A percentile compares a stretch with the other conserved stretches of the same genome.
Evolutionary conservation across 1,140 invertebrate genomes (phyloP).

Genomic region (Aphaenogaster rudis): DNA sequence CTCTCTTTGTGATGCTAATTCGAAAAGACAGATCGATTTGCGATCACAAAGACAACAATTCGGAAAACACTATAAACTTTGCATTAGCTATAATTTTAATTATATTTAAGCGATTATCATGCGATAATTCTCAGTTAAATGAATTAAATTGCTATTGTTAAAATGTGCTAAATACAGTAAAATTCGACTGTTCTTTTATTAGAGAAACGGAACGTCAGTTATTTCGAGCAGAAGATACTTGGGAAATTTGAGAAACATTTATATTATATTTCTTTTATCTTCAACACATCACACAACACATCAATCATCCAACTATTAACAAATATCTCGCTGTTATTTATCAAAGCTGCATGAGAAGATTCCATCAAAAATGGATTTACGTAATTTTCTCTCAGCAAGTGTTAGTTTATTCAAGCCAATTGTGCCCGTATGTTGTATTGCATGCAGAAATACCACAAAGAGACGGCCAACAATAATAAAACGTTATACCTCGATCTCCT

Average conservation of each 20-base stretch:
- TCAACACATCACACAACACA: background rate
- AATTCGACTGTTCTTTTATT: background rate
- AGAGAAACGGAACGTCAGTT: background rate
- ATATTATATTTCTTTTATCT: background rate
- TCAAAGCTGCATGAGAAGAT: background rate
- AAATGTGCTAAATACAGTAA: background rate
- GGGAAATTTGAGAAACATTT: background rate
- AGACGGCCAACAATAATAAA: slow-evolving; percentile 25
- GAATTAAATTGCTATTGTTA: background rate
- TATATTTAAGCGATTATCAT: background rate
- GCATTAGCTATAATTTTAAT: background rate
- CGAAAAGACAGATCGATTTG: background rate
- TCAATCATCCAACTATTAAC: background rate
- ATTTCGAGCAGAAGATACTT: background rate
- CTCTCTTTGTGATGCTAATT: background rate
- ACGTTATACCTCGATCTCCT: background rate
- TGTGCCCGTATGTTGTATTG: background rate
- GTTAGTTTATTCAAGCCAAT: slow-evolving; percentile 35
- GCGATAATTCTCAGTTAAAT: background rate
- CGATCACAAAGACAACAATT: background rate
- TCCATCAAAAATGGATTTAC: slow-evolving; percentile 3
- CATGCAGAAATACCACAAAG: slow-evolving; percentile 34
- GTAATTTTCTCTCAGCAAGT: slow-evolving; percentile 25
- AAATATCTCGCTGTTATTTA: background rate
- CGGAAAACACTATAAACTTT: background rate